Evolutionary conservation across 30 jellyfish, hydroid and myxozoan species (phyloP), one percentile per base, ranked within the genome.

Genomic region (Chrysaora quinquecirrha): DNA sequence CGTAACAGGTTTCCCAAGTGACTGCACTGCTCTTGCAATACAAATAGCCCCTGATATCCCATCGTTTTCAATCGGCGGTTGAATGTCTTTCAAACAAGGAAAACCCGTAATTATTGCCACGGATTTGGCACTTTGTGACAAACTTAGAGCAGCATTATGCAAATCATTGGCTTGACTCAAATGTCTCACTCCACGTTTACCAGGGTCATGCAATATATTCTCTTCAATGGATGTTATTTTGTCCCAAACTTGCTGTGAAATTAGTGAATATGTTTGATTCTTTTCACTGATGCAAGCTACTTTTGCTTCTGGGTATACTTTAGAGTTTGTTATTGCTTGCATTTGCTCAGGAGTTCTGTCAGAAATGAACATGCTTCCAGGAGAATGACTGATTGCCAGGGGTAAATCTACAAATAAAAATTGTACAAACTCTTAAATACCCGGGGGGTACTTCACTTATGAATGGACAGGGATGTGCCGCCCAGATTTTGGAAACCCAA

Each of bases 1-100:
- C 0, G 98, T 91, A 18, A 85, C 98, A 3, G 77, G 80, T 46
- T 47, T 84, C 1, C 91, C 95, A 24, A 80, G 75, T 10, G 95
- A 78, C 61, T 85, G 90, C 73, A 91, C 60, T 2, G 98, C 95
- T 18, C 87, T 87, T 0, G 98, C 98, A 16, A 91, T 63, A 70
- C 74, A 73, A 12, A 91, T 60, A 20, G 98, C 96, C 0, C 98
- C 98, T 1, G 96, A 85, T 1, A 91, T 68, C 1, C 98, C 98
- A 65, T 91, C 98, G 54, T 91, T 91, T 52, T 91, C 98, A 38
- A 86, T 96, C 46, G 84, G 63, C 24, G 96, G 96, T 2, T 34
- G 64, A 12, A 25, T 34, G 30, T 34, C 93, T 0, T 68, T 71
- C 30, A 91, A 69, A 77, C 90, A 73, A 30, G 98, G 95, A 52